Evolutionary conservation across 2,113 vertebrate genomes (phyloP).

Genomic region (Oreochromis spilurus): DNA sequence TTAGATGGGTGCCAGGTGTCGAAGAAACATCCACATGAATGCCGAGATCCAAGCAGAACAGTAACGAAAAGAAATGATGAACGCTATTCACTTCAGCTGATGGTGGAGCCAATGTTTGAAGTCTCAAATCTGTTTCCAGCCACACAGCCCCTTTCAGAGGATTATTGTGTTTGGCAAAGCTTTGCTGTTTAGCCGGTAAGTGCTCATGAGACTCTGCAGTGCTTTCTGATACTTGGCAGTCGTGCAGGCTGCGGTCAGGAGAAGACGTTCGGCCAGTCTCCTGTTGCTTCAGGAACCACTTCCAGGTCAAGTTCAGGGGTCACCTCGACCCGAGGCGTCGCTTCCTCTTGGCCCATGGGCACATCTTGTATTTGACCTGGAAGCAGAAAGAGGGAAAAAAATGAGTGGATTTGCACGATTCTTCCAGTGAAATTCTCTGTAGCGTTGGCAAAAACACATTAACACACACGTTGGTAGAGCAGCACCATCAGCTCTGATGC

Average conservation of each 20-base stretch:
- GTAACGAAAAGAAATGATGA: background rate
- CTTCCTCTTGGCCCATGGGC: conserved; percentile 40
- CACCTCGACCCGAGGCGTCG: conserved; percentile 20
- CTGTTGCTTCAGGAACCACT: conserved; percentile 58
- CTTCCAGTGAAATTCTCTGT: background rate
- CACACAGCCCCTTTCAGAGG: background rate
- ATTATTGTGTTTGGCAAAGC: background rate
- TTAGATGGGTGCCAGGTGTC: background rate
- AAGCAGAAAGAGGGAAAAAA: background rate
- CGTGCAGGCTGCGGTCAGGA: background rate
- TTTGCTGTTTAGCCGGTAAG: background rate
- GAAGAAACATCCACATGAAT: background rate
- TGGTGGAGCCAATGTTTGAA: background rate
- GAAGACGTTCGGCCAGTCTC: conserved; percentile 65
- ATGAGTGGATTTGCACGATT: background rate
- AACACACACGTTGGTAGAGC: background rate
- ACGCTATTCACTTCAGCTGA: background rate
- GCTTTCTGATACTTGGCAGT: background rate
- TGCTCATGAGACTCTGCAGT: background rate
- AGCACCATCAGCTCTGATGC: background rate
- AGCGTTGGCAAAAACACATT: background rate
- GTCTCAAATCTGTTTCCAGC: background rate
- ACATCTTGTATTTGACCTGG: conserved; percentile 60
- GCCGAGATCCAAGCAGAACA: background rate
- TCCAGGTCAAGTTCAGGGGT: conserved; percentile 62